Percentiles rank a stretch among this genome's conserved stretches.
Evolutionary conservation across 2,888 invertebrate genomes (phyloP).

Genomic region (Campoplex capitator): DNA sequence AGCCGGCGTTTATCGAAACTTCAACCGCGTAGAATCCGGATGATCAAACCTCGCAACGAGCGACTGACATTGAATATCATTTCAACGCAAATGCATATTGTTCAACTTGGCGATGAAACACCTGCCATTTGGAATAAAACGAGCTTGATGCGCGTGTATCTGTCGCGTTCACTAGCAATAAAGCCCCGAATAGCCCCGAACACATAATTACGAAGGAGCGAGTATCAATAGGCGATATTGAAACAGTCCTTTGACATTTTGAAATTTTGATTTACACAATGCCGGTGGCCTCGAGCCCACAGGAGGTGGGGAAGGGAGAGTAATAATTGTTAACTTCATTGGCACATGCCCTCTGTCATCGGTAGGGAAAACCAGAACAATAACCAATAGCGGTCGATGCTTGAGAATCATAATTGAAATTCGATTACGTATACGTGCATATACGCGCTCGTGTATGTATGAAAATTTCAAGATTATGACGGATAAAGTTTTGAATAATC

Average conservation of each 20-base stretch:
- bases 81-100: not conserved
- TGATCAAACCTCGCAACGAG: constrained; percentile 14
- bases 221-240: constrained; percentile 38
- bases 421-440: not conserved
- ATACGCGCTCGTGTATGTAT: not conserved
- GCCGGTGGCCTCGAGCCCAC: not conserved
- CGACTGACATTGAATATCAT: not conserved
- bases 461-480: not conserved
- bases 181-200: constrained; percentile 5
- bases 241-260: constrained; percentile 42
- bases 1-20: no score
- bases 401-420: not conserved
- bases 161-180: not conserved
- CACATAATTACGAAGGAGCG: constrained; percentile 43
- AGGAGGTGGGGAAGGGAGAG: not conserved
- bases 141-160: not conserved
- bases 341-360: not conserved
- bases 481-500: not conserved
- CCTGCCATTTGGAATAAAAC: constrained; percentile 26
- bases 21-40: not conserved
- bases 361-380: constrained; percentile 9
- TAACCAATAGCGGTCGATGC: not conserved
- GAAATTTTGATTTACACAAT: constrained; percentile 30
- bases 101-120: constrained; percentile 18
- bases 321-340: constrained; percentile 14